Evolutionary conservation across 2,113 vertebrate species (phyloP).

Genomic region (Hippocampus zosterae): DNA sequence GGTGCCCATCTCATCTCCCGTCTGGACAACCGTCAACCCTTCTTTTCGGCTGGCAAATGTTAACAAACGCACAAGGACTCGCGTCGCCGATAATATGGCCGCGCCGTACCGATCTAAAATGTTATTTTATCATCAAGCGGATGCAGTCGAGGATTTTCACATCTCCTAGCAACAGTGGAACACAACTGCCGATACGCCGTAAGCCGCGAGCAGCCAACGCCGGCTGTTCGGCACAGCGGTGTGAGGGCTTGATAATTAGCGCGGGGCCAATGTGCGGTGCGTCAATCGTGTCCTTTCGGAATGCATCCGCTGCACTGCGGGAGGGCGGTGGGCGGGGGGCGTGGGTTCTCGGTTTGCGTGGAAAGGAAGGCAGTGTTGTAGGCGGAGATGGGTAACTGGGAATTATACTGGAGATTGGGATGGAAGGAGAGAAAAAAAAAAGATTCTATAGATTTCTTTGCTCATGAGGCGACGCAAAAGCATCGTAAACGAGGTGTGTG

Average conservation of each 20-base stretch:
- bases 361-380: slow-evolving; percentile 3
- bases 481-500: too few species aligned
- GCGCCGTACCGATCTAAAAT: neutral
- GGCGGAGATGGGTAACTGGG: slow-evolving; percentile 3
- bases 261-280: slow-evolving; percentile 11
- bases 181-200: slow-evolving; percentile 43
- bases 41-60: neutral
- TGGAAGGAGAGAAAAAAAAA: too few species aligned
- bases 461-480: too few species aligned
- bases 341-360: neutral
- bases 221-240: slow-evolving; percentile 33
- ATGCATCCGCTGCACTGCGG: slow-evolving; percentile 15
- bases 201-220: slow-evolving; percentile 32
- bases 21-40: neutral
- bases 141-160: slow-evolving; percentile 56
- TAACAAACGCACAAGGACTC: neutral
- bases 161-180: slow-evolving; percentile 68
- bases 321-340: neutral
- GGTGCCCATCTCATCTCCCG: too few species aligned
- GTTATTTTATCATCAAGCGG: slow-evolving; percentile 45
- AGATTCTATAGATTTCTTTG: too few species aligned
- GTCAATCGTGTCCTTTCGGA: slow-evolving; percentile 27
- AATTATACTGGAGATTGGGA: neutral
- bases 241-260: slow-evolving; percentile 52
- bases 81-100: slow-evolving; percentile 2